Evolutionary conservation across 2,888 invertebrate species (phyloP), one percentile per base, ranked within the genome.

Genomic region (Dynastes grantii): DNA sequence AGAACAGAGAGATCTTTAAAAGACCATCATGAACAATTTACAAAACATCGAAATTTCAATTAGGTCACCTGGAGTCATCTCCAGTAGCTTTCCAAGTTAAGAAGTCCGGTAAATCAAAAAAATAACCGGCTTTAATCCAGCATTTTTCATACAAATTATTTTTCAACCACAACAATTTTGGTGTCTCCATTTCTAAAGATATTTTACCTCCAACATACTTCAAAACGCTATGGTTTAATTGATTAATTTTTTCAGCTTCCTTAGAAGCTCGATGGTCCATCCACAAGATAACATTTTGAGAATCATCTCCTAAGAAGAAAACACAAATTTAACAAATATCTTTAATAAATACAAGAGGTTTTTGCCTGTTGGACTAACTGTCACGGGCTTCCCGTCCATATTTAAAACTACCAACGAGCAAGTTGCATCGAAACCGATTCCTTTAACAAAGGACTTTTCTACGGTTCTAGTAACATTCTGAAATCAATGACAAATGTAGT

Each of bases 121-220:
- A 95, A 79, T 94, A 91, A 73, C 93, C 93, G 70, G 93, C 93
- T 78, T 92, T 92, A 0, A 90, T 84, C 95, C 96, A 98, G 83
- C 92, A 92, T 2, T 90, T 86, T 0, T 91, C 88, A 4, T 84
- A 85, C 9, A 95, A 86, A 89, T 95, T 91, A 83, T 91, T 92
- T 88, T 98, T 98, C 0, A 98, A 87, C 98, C 98, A 99, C 40
- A 98, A 88, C 22, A 98, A 88, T 90, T 98, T 99, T 0, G 98
- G 98, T 79, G 95, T 94, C 91, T 98, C 94, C 98, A 98, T 98
- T 91, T 98, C 98, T n/a, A 97, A 90, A 0, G 98, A 98, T 5
- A 98, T 95, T 89, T 94, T 94, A 0, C 97, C 97, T 1, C 98
- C 98, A 2, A 97, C 96, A 89, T 94, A 96, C 84, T 94, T 92